Conservation (phyloP, 2,113 vertebrate species). For the Peromyscus leucopus region DNA sequence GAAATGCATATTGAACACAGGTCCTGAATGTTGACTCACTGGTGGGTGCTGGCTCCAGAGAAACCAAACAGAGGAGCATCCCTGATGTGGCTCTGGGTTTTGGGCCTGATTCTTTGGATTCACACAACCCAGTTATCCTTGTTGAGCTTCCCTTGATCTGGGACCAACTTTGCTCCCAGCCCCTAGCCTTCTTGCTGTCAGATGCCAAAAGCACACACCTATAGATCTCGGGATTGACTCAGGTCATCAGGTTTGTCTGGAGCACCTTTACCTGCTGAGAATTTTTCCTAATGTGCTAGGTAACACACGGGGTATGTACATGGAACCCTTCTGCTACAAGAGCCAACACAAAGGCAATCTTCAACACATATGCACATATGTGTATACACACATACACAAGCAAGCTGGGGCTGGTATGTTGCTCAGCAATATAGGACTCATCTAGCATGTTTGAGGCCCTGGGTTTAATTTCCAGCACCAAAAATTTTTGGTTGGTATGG, state of each 20-base stretch:
- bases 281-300: neutral
- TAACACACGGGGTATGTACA: neutral
- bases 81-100: neutral
- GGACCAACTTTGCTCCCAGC: neutral
- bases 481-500: neutral
- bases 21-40: neutral
- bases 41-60: neutral
- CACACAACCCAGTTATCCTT: constrained; percentile 1
- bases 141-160: neutral
- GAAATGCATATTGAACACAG: neutral
- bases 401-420: neutral
- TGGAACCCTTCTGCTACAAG: neutral
- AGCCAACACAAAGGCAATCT: neutral
- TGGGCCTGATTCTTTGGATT: neutral
- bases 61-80: neutral
- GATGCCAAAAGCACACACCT: neutral
- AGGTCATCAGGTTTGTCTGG: no score
- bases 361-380: neutral
- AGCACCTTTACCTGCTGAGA: neutral
- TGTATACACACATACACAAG: neutral
- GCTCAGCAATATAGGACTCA: neutral
- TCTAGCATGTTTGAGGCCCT: neutral
- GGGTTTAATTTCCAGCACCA: neutral
- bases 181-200: neutral
- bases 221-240: neutral